phyloP scores from a whole-genome alignment of 53 echinoderm and acorn worm species.

The Glandiceps talaboti region DNA sequence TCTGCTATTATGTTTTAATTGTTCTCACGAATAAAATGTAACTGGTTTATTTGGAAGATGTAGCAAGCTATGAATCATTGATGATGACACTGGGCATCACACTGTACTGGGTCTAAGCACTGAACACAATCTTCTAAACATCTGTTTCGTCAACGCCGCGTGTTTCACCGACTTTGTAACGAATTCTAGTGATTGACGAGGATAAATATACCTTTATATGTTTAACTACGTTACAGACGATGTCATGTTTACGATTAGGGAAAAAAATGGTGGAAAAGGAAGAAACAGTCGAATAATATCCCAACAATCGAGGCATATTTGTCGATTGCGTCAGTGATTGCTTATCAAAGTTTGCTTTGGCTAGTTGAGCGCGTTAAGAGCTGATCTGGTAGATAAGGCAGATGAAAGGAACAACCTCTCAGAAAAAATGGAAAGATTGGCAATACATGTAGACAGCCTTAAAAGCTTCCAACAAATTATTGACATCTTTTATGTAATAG shows the following conservation, averaged over 20 bases:
- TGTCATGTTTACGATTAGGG: too few species aligned
- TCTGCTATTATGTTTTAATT: too few species aligned
- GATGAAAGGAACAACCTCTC: background rate
- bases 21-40: background rate
- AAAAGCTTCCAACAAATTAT: background rate
- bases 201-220: too few species aligned
- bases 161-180: background rate
- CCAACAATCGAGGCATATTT: background rate
- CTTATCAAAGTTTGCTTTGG: background rate
- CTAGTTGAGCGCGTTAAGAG: conserved; percentile 1
- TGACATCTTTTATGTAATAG: background rate
- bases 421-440: background rate
- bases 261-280: background rate
- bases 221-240: too few species aligned
- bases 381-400: background rate
- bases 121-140: too few species aligned
- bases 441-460: background rate
- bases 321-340: background rate
- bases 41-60: background rate
- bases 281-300: background rate
- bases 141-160: background rate
- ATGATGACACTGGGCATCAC: background rate
- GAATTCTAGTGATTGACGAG: background rate
- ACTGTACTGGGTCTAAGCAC: too few species aligned
- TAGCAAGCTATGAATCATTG: background rate